phyloP scores from a whole-genome alignment of 2,888 invertebrate genomes.

The Formica aserva region DNA sequence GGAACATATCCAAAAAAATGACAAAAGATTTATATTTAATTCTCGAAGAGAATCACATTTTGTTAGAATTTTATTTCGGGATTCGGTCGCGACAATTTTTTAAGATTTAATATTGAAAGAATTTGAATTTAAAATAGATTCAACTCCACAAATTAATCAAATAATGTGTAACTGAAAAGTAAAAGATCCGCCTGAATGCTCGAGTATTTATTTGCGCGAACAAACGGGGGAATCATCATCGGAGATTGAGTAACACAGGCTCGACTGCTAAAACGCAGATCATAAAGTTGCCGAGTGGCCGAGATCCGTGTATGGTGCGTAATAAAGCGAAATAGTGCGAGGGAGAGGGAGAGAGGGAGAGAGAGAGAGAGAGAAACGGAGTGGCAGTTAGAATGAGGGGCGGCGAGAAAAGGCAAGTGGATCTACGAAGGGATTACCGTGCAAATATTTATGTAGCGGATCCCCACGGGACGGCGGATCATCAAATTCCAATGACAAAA shows the following conservation, averaged over 20 bases:
- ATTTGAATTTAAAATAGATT: neutral
- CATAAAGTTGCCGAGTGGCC: slow-evolving; percentile 46
- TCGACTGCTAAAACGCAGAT: slow-evolving; percentile 29
- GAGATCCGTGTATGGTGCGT: slow-evolving; percentile 12
- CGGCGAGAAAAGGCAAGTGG: slow-evolving; percentile 66
- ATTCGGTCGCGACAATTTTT: neutral
- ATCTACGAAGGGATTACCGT: slow-evolving; percentile 67
- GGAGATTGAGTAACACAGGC: slow-evolving; percentile 15
- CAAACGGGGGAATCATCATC: slow-evolving; percentile 10
- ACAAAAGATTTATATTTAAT: neutral
- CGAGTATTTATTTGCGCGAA: neutral
- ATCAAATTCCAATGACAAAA: slow-evolving; percentile 84
- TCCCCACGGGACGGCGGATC: slow-evolving; percentile 72
- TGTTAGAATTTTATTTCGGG: neutral
- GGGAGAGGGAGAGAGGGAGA: neutral
- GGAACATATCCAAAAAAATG: neutral
- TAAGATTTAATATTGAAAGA: neutral
- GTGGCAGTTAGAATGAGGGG: slow-evolving; percentile 29
- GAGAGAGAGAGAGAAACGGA: slow-evolving; percentile 21
- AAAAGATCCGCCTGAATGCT: neutral
- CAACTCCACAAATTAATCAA: neutral
- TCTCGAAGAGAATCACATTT: neutral
- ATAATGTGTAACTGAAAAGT: neutral
- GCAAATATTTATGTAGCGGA: slow-evolving; percentile 75
- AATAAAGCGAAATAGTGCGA: slow-evolving; percentile 66